Percentiles rank a stretch among this genome's conserved stretches.
Conservation (phyloP, 2,797 vertebrate species). For the Syngnathus rostellatus region DNA sequence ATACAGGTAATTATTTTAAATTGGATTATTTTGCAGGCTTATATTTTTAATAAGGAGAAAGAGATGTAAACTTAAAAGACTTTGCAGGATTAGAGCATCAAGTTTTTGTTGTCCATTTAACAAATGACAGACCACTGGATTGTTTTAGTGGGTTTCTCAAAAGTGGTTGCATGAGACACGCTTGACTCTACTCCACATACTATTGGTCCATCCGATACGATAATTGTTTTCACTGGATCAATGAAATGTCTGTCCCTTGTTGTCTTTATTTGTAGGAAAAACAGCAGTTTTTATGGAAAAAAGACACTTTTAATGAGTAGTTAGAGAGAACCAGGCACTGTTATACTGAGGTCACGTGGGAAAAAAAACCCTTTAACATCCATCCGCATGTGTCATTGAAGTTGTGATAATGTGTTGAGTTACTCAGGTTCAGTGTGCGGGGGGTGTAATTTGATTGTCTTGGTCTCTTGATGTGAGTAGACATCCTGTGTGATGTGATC, state of each 20-base stretch:
- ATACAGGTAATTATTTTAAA: too few relatives aligned
- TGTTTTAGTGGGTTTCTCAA: too few relatives aligned
- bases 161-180: background rate
- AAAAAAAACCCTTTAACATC: background rate
- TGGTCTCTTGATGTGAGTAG: slow-evolving; percentile 28
- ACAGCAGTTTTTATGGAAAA: background rate
- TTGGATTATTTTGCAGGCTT: too few relatives aligned
- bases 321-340: background rate
- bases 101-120: too few relatives aligned
- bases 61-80: too few relatives aligned
- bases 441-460: slow-evolving; percentile 35
- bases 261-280: background rate
- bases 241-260: background rate
- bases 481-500: slow-evolving; percentile 26
- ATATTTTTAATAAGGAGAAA: too few relatives aligned
- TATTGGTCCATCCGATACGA: background rate
- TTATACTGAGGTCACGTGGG: background rate
- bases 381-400: background rate
- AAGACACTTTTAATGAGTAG: background rate
- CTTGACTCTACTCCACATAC: background rate
- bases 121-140: too few relatives aligned
- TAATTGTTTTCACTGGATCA: background rate
- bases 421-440: slow-evolving; percentile 40
- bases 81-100: too few relatives aligned
- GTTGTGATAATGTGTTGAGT: slow-evolving; percentile 4